Base-by-base conservation (phyloP, 2,888 invertebrate genomes). In the Automeris io region DNA sequence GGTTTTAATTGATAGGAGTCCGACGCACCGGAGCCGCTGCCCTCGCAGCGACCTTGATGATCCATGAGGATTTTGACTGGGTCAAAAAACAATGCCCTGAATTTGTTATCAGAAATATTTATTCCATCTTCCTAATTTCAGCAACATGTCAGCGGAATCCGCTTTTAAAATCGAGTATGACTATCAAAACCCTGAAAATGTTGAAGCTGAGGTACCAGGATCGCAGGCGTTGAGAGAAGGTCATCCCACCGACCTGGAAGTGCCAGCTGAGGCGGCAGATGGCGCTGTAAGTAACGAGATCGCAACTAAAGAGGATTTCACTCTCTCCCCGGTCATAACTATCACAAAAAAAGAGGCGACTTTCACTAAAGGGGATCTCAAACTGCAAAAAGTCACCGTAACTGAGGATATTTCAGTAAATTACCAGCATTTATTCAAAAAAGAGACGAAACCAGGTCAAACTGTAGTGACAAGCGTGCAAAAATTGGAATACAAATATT, bases 341-440 rank as follows among this genome's bases (percentile, higher is more conserved):
- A 61, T 79, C 1, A 79, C 70, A 0, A 79, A 73, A 43, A 64
- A 73, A 1, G 83, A 85, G 47, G 53, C 70, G 0, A 58, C 66
- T 0, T 61, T 70, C 1, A 70, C 67, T 0, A 85, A 81, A 44
- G 77, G 71, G 0, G 78, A 75, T 24, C 6, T 77, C 42, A 81
- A 72, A 36, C 46, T 75, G 0, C 78, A 81, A 33, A 82, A 79
- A 49, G 56, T 83, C 1, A 61, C 73, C 0, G 77, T 82, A 0
- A 69, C 71, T 0, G 85, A 85, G 42, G 71, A 83, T 9, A 61
- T 83, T 0, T 66, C 81, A 49, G 67, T 82, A 43, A 78, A 72
- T 47, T 79, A 63, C 42, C 67, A 74, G 43, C 75, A 85, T 59
- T 57, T 83, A 54, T 79, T 81, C 50, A 81, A 72, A 50, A 79